Percentiles rank a stretch among this genome's conserved stretches.
These are phyloP conservation scores for Nestor notabilis DNA, from an alignment of 2,113 vertebrate species.

Conservation along the genomic window DNA sequence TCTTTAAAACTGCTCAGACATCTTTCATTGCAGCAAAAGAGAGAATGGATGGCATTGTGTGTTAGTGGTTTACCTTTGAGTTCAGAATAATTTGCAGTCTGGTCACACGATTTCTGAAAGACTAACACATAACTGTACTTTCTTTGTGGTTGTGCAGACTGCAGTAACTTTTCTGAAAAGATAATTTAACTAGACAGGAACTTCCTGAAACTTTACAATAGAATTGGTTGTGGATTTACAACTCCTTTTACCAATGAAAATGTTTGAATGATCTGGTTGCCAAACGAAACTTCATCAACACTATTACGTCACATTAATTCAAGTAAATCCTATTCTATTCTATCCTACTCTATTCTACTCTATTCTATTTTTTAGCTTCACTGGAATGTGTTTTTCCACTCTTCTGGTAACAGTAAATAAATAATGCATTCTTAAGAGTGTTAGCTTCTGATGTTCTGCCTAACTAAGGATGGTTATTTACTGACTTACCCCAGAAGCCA, in stretches of 20 bases:
- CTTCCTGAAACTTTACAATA: neutral
- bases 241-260: neutral
- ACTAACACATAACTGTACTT: neutral
- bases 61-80: neutral
- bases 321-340: neutral
- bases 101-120: neutral
- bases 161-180: neutral
- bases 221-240: neutral
- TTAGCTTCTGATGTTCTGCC: neutral
- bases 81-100: neutral
- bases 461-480: neutral
- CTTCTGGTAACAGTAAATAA: neutral
- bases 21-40: neutral
- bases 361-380: neutral
- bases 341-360: neutral
- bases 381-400: neutral
- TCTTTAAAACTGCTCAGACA: neutral
- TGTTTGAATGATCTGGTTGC: neutral
- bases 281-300: neutral
- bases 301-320: neutral
- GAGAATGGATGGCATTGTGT: neutral
- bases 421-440: neutral
- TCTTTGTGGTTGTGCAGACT: neutral
- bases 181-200: neutral
- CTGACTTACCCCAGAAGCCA: neutral